Evolutionary conservation across 2,797 vertebrate genomes (phyloP), one percentile per base, ranked within the genome.

Genomic region (Stomatorhinus walkeri): DNA sequence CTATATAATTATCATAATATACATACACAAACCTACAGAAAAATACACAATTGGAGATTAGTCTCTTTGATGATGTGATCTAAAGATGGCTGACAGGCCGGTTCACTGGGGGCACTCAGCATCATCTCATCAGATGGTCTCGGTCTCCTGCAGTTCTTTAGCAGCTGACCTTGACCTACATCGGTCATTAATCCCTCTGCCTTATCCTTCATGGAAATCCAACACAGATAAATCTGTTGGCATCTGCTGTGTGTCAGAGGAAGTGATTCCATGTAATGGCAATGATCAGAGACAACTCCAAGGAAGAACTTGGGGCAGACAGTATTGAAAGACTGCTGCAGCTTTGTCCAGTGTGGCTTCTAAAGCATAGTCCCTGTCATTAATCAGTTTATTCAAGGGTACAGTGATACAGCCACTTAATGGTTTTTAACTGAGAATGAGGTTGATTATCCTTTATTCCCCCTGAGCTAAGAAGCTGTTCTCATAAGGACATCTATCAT

Each of bases 401-500:
- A 49, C 43, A 14, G 48, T 48, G 48, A 84, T 84, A 84, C 48
- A 51, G 19, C 81, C 46, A 84, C 36, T 48, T 49, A 51, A 84
- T 84, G 28, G 28, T 72, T 84, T 84, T 51, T 48, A 49, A 84
- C 79, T 22, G 81, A 4, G 22, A 51, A 24, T 84, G 48, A 24
- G n/a, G 48, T 84, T 84, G 43, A 84, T 48, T 84, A 22, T 84
- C 43, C 43, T 84, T 49, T 48, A 10, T 51, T 22, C n/a, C 40
- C 43, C 79, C 79, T 83, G 79, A 48, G 81, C n/a, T 24, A 84
- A 51, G 48, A 84, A 28, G 46, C 48, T 84, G n/a, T 51, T 49
- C 81, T 43, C 79, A 83, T 83, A 83, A 46, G n/a, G 79, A n/a
- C 43, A 84, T 84, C 43, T 84, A 84, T 84, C 81, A 84, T 48